Base-by-base conservation (phyloP, 1,140 invertebrate species). In the Pseudomyrmex cubaensis region DNA sequence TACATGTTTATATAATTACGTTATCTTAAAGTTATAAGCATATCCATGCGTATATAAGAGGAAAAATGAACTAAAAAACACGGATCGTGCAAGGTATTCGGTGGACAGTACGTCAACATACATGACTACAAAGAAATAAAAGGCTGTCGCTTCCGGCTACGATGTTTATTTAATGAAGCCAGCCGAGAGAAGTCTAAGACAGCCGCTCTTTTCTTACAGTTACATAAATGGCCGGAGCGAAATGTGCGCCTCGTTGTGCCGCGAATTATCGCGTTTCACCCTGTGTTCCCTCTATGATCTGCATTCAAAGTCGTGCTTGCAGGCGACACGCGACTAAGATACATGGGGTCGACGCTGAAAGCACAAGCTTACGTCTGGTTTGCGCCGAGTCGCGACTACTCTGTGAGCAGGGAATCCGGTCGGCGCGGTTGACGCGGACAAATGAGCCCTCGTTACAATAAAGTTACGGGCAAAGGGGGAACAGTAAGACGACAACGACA, bases 361-460 rank as follows among this genome's bases (percentile, higher is more conserved):
- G 80, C 73, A 64, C 35, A 44, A 69, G 80, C 84, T 86, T 64
- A 69, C 44, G 56, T 54, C 59, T 69, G 17, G 67, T 35, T 78
- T 61, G 75, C 77, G 69, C 22, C 63, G 67, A 76, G 50, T 35
- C 64, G 87, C 80, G 75, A 67, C 82, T 57, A 56, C 69, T 87
- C 82, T 20, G 10, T 50, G 72, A 35, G 57, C 22, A n/a, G 46
- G 52, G 44, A 70, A 88, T 82, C 48, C 67, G 67, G 76, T 52
- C 75, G 78, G 44, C 64, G n/a, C 25, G 46, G 72, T 69, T 78
- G 87, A 90, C 87, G 62, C 61, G 82, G 74, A 90, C 85, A 87
- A 88, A 90, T 85, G 64, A 84, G 74, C 52, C 44, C 87, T 85
- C 83, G 87, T 85, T 87, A 83, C 77, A 85, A 85, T 89, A 88